These are phyloP conservation scores for Corythoichthys intestinalis DNA, from an alignment of 2,113 vertebrate species.

Conservation along the genomic window DNA sequence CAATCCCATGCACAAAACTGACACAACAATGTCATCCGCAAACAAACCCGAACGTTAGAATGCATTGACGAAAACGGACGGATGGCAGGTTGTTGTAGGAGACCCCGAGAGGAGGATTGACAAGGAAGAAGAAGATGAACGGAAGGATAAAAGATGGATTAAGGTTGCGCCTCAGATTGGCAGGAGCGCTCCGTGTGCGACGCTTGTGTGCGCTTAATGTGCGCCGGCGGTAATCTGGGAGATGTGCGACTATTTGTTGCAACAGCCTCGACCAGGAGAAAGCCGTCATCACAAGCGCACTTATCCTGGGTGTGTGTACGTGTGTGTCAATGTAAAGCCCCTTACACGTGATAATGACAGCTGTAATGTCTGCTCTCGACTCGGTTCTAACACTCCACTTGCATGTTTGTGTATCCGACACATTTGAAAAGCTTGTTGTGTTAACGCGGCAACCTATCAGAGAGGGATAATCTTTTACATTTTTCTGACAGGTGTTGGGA, in stretches of 20 bases:
- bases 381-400: constrained; percentile 53
- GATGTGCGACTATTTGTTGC: constrained; percentile 45
- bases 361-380: constrained; percentile 62
- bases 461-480: constrained; percentile 45
- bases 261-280: constrained; percentile 37
- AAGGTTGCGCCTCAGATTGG: constrained; percentile 56
- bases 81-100: constrained; percentile 19
- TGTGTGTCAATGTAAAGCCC: constrained; percentile 32
- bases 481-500: constrained; percentile 46
- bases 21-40: neutral
- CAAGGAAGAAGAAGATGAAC: constrained; percentile 32
- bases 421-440: constrained; percentile 37
- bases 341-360: constrained; percentile 67
- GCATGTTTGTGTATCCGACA: constrained; percentile 40
- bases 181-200: constrained; percentile 36
- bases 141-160: constrained; percentile 65
- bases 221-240: constrained; percentile 44
- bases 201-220: constrained; percentile 38
- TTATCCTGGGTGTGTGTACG: constrained; percentile 32
- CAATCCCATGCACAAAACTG: neutral
- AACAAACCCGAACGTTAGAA: constrained; percentile 7
- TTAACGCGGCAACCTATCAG: constrained; percentile 38
- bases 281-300: constrained; percentile 34
- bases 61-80: neutral
- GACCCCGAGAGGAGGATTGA: constrained; percentile 24